Evolutionary conservation across 2,888 invertebrate genomes (phyloP), one percentile per base, ranked within the genome.

Genomic region (Iselma pallidipennis): DNA sequence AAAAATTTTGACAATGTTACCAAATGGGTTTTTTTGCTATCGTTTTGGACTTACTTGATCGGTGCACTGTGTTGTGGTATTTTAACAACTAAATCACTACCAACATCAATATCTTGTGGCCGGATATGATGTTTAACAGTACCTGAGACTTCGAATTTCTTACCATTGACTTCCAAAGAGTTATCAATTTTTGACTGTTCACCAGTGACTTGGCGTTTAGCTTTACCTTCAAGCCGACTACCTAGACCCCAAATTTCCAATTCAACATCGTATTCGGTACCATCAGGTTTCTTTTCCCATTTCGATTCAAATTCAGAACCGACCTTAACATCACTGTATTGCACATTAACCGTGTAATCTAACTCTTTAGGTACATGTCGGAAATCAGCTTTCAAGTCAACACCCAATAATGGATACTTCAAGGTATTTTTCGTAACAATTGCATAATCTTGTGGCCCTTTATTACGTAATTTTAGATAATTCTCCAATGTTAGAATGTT

Each of bases 91-190:
- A 88, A 83, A 61, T 85, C 81, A 16, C 86, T 85, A 2, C 86
- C 87, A 61, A 87, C 72, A 52, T 88, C 82, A 14, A 86, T 70
- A 65, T 88, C 86, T 56, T 86, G 84, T 0, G 84, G 82, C 69
- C 84, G 83, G 3, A 83, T 77, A 55, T 83, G 85, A 73, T 89
- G 87, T 0, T 82, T 79, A 0, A 89, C 80, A 0, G 84, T 83
- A 51, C 88, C 87, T 26, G 86, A 85, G 0, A 88, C 78, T 71
- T 88, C 86, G 71, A 89, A 86, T 73, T 86, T 89, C 54, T 87
- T 87, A 10, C 87, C 84, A 49, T 86, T 86, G 14, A 90, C 69
- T 4, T 84, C 83, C 7, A 91, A 62, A 33, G 83, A 84, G 71
- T 89, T 87, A 45, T 85, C 83, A 45, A 88, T 83, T 74, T 89